These are phyloP conservation scores for Anguilla marmorata DNA, from an alignment of 2,797 vertebrate genomes.

Conservation along the genomic window DNA sequence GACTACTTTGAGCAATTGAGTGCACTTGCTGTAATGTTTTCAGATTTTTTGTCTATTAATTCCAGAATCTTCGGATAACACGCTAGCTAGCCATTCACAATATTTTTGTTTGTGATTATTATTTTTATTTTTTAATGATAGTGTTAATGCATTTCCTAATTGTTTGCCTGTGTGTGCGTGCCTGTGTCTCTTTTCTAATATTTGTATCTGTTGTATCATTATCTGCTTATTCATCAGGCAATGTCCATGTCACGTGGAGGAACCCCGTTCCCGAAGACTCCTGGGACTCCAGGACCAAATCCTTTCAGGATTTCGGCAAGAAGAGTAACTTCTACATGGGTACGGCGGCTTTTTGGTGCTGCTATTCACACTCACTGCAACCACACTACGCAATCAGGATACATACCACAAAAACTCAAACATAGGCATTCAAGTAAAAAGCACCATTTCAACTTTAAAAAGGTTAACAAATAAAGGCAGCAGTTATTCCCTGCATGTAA, in stretches of 20 bases:
- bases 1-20: not conserved
- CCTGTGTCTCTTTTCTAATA: not conserved
- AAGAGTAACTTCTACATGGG: conserved; percentile 82
- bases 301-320: conserved; percentile 60
- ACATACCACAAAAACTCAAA: too few relatives aligned
- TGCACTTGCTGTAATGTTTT: not conserved
- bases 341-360: conserved; percentile 48
- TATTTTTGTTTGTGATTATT: not conserved
- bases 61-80: not conserved
- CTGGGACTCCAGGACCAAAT: conserved; percentile 69
- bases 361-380: not conserved
- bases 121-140: not conserved
- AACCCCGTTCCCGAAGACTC: conserved; percentile 59
- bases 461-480: too few relatives aligned
- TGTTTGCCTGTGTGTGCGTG: not conserved
- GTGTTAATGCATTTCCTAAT: not conserved
- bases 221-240: conserved; percentile 68
- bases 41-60: not conserved
- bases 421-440: too few relatives aligned
- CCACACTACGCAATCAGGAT: too few relatives aligned
- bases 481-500: too few relatives aligned
- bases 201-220: not conserved
- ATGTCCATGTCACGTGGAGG: conserved; percentile 79
- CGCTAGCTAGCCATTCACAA: not conserved
- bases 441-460: too few relatives aligned